Evolutionary conservation across 1,140 invertebrate species (phyloP), one percentile per base, ranked within the genome.

Genomic region (Zaprionus davidi): DNA sequence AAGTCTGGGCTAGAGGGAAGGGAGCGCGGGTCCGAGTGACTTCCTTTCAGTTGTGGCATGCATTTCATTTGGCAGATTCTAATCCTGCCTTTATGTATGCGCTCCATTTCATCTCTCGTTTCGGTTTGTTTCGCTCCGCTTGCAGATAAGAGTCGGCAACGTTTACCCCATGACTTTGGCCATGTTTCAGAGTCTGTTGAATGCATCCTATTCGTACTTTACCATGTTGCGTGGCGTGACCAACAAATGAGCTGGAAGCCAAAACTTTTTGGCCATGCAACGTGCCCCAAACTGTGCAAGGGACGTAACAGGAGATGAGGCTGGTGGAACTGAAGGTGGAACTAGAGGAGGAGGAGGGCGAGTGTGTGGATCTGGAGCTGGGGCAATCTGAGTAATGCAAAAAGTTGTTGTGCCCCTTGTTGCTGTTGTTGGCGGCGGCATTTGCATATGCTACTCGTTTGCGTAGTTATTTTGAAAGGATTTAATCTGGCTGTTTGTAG

Each of bases 81-180:
- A 88, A 87, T 88, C 78, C 71, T 56, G 73, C 71, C 82, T 76
- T 81, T 78, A 81, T 79, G 76, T 72, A 51, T 87, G 63, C 80
- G 73, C 79, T 90, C 77, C 78, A 91, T 86, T 88, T 90, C 86
- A 86, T 81, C 55, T 70, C 63, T 73, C 57, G 51, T 71, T 76
- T 65, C 49, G 26, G 55, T 67, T 58, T 72, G 56, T 62, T 71
- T 78, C 60, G 56, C 73, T 79, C 41, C 7, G 41, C 41, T 46
- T 76, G 46, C 78, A 92, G 91, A 88, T 92, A 69, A 88, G 75
- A 74, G 78, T 82, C 64, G 91, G 83, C 60, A 86, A 91, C 76
- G 68, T 91, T 81, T 91, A 91, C 79, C 90, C 91, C 79, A 92
- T 92, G 91, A 91, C 91, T 76, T 82, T 92, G 84, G 83, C 85